Base-by-base conservation (phyloP, 2,888 invertebrate genomes). In the Trissolcus japonicus region DNA sequence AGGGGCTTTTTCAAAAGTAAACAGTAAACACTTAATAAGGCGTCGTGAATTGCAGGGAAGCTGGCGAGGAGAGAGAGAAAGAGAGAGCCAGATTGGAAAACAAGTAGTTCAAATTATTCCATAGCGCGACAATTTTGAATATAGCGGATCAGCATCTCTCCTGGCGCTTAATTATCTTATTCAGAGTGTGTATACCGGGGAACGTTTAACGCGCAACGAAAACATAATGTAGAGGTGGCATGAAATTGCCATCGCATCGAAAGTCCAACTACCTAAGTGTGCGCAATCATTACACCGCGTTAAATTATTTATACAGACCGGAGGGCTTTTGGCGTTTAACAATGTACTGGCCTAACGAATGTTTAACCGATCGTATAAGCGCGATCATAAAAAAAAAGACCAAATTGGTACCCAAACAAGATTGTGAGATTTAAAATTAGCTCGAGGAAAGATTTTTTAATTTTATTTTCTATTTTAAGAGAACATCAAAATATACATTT, bases 91-190 rank as follows among this genome's bases (percentile, higher is more conserved):
- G 73, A 76, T 79, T 72, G 79, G 68, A 72, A 76, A 76, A 79
- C 79, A 79, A 79, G 72, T 76, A 59, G 76, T 76, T 72, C 35
- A 72, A 79, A 79, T 79, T 79, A 79, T 79, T 72, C 76, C 71
- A 62, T 73, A 60, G 74, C 51, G 67, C 73, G 72, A 72, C 69
- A 76, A 76, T 75, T 75, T 61, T 74, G 78, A 74, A 78, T 35
- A 35, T 78, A 72, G 75, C 75, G 68, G 75, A 78, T 78, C 78
- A 75, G 72, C 75, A 50, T 71, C 69, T 59, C 56, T 54, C 4
- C 76, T 57, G 21, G 60, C 60, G 72, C 74, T 79, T 79, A 79
- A 79, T 79, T 79, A 76, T 79, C 79, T 73, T 74, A 79, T 76
- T 79, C 79, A 71, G 67, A 35, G 35, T 9, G 35, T 9, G 35